Conservation (phyloP, 1,140 invertebrate genomes). For the Drosophila grimshawi region DNA sequence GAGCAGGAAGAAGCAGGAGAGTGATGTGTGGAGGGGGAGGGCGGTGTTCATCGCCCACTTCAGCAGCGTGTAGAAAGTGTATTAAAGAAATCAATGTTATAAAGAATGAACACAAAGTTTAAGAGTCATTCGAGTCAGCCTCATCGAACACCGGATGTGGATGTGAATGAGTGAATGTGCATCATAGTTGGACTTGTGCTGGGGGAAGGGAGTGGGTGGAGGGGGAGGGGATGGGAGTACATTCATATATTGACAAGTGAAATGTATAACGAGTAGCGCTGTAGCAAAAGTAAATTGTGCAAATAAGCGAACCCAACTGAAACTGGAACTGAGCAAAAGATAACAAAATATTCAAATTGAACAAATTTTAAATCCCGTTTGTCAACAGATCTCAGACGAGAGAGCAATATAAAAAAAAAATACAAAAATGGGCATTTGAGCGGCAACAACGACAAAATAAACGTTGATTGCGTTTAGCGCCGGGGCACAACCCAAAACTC, state of each 20-base stretch:
- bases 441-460: slow-evolving; percentile 68
- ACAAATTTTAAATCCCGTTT: slow-evolving; percentile 81
- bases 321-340: slow-evolving; percentile 45
- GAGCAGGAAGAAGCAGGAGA: neutral
- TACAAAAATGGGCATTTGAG: slow-evolving; percentile 17
- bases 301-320: slow-evolving; percentile 16
- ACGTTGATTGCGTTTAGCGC: slow-evolving; percentile 74
- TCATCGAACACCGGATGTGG: slow-evolving; percentile 67
- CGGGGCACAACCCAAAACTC: slow-evolving; percentile 4
- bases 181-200: no score
- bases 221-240: neutral
- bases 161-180: slow-evolving; percentile 22
- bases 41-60: slow-evolving; percentile 65
- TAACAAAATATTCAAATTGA: slow-evolving; percentile 73
- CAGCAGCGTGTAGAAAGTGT: slow-evolving; percentile 73
- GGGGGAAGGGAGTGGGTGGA: neutral
- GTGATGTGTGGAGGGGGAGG: slow-evolving; percentile 11
- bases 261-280: slow-evolving; percentile 39
- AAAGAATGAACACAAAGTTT: slow-evolving; percentile 60
- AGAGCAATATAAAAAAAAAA: neutral
- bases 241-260: slow-evolving; percentile 67
- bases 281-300: slow-evolving; percentile 21
- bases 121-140: slow-evolving; percentile 47
- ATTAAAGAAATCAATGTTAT: slow-evolving; percentile 76
- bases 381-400: slow-evolving; percentile 67